phyloP scores from a whole-genome alignment of 1,140 invertebrate species.

The Probaryconus sp. region DNA sequence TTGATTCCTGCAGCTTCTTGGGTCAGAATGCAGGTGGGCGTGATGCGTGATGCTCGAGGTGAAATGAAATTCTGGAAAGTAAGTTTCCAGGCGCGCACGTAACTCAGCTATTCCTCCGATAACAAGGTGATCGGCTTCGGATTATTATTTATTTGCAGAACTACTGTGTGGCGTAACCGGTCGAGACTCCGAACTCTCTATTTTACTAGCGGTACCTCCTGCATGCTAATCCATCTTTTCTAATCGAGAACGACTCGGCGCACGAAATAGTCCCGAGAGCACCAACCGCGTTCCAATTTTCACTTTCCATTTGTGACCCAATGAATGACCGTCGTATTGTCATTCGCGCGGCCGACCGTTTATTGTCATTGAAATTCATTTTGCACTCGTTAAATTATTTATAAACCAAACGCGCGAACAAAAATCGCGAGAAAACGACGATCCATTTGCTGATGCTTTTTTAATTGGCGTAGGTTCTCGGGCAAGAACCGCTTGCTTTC shows the following conservation, averaged over 20 bases:
- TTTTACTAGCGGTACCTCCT: constrained; percentile 59
- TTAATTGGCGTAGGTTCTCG: too few species aligned
- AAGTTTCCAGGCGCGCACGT: constrained; percentile 9
- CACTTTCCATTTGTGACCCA: constrained; percentile 73
- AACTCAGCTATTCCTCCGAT: constrained; percentile 25
- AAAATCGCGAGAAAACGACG: too few species aligned
- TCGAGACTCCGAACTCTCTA: constrained; percentile 62
- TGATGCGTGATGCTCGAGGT: constrained; percentile 3
- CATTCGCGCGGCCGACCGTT: not conserved
- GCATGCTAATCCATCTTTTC: constrained; percentile 68
- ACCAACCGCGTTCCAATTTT: constrained; percentile 70
- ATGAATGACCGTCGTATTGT: constrained; percentile 55
- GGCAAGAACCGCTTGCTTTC: too few species aligned
- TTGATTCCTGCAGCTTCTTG: not conserved
- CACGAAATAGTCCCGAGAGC: constrained; percentile 61
- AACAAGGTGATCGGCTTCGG: constrained; percentile 26
- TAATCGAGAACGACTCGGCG: constrained; percentile 57
- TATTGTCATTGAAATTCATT: not conserved
- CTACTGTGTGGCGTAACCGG: constrained; percentile 45
- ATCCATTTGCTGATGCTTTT: too few species aligned
- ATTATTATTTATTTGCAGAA: constrained; percentile 53
- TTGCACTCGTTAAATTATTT: not conserved
- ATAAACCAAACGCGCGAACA: too few species aligned
- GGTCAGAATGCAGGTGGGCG: not conserved
- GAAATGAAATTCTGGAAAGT: constrained; percentile 18